Conservation (phyloP, 2,797 vertebrate species). For the Anguilla marmorata region DNA sequence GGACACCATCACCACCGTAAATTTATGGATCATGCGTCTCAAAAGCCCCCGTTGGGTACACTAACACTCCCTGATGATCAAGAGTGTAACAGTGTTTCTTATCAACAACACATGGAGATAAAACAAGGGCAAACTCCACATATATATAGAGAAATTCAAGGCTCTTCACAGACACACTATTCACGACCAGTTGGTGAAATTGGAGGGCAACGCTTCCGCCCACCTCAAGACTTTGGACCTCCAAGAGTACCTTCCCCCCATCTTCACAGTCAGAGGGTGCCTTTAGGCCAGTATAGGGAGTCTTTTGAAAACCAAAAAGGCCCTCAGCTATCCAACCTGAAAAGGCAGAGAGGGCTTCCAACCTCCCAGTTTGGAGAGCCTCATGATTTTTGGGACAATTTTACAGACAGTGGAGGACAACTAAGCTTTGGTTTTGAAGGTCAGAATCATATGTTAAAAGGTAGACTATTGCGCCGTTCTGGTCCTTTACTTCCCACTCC, state of each 20-base stretch:
- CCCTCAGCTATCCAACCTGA: slow-evolving; percentile 44
- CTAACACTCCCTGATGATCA: slow-evolving; percentile 64
- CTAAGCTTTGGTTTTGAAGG: slow-evolving; percentile 65
- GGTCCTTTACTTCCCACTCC: slow-evolving; percentile 87
- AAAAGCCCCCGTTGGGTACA: slow-evolving; percentile 49
- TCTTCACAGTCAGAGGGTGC: slow-evolving; percentile 34
- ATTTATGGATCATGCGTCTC: slow-evolving; percentile 60
- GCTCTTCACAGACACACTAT: slow-evolving; percentile 30
- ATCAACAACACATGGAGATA: slow-evolving; percentile 48
- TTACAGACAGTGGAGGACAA: slow-evolving; percentile 66
- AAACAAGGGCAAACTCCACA: slow-evolving; percentile 57
- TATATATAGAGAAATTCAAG: slow-evolving; percentile 57
- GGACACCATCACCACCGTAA: slow-evolving; percentile 62
- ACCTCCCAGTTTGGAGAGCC: slow-evolving; percentile 49
- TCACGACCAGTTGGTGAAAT: slow-evolving; percentile 47
- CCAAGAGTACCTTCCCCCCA: slow-evolving; percentile 38
- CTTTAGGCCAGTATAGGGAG: slow-evolving; percentile 48
- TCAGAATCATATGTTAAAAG: slow-evolving; percentile 57
- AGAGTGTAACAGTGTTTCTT: slow-evolving; percentile 55
- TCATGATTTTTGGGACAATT: slow-evolving; percentile 52
- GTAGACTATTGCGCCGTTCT: slow-evolving; percentile 73
- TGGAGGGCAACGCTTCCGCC: slow-evolving; percentile 61
- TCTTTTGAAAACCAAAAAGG: slow-evolving; percentile 56
- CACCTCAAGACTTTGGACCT: slow-evolving; percentile 28
- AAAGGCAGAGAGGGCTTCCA: slow-evolving; percentile 47